phyloP scores from a whole-genome alignment of 2,113 vertebrate species.

The Leucoraja erinaceus region DNA sequence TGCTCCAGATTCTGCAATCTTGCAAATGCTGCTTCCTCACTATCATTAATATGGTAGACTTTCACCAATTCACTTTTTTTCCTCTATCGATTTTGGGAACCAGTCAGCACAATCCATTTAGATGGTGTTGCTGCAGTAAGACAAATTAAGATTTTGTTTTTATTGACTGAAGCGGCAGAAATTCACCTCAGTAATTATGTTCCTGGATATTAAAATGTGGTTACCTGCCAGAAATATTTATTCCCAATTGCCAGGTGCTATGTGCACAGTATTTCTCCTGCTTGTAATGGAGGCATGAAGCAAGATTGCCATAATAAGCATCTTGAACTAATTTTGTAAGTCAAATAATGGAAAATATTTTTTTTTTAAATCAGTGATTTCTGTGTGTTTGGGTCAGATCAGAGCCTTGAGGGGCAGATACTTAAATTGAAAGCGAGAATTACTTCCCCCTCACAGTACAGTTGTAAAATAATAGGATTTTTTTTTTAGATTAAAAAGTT shows the following conservation, averaged over 20 bases:
- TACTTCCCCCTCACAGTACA: background rate
- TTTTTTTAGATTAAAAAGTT: background rate
- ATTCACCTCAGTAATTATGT: background rate
- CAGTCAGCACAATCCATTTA: too few species aligned
- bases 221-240: slow-evolving; percentile 23
- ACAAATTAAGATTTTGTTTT: background rate
- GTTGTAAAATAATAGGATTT: background rate
- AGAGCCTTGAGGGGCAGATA: background rate
- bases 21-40: background rate
- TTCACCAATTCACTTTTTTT: background rate
- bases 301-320: background rate
- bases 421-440: background rate
- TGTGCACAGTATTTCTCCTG: too few species aligned
- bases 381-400: too few species aligned
- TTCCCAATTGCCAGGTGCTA: background rate
- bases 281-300: background rate
- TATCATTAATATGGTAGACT: background rate
- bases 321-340: too few species aligned
- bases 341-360: background rate
- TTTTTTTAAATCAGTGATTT: too few species aligned
- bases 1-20: background rate
- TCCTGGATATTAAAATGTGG: background rate
- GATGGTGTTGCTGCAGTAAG: background rate
- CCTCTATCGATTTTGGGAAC: background rate
- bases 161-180: background rate